phyloP scores from a whole-genome alignment of 2,113 vertebrate genomes.

The Mesoclemmys tuberculata region DNA sequence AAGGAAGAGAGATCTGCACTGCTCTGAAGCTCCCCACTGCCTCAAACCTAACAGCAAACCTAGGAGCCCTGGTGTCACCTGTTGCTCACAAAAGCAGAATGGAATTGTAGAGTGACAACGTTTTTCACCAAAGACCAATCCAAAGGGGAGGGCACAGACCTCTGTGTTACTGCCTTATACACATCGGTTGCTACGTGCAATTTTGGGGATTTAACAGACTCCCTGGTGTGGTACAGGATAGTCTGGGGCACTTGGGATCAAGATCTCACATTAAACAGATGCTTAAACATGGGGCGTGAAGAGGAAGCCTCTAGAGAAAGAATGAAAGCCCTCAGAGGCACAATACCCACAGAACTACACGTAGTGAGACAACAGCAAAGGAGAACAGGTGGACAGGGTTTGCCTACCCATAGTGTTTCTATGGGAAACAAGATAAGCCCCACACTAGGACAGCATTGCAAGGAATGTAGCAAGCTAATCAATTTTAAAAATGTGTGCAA shows the following conservation, averaged over 20 bases:
- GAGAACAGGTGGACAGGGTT: background rate
- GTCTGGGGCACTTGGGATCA: background rate
- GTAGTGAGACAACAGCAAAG: background rate
- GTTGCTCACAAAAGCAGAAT: background rate
- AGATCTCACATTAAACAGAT: background rate
- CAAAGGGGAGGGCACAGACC: background rate
- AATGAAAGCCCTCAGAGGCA: background rate
- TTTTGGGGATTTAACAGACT: background rate
- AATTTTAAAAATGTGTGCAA: background rate
- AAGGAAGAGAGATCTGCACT: background rate
- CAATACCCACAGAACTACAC: background rate
- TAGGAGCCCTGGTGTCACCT: background rate
- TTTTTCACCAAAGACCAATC: background rate
- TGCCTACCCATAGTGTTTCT: background rate
- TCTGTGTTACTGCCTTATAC: background rate
- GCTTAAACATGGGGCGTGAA: background rate
- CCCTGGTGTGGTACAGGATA: background rate
- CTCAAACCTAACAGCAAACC: background rate
- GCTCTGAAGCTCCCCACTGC: background rate
- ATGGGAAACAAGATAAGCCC: background rate
- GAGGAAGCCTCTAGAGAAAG: background rate
- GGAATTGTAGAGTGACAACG: background rate
- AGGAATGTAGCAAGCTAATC: background rate
- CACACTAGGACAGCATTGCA: background rate
- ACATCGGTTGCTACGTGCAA: background rate